Conservation (phyloP, 2,113 vertebrate genomes). For the Artemisiospiza belli region DNA sequence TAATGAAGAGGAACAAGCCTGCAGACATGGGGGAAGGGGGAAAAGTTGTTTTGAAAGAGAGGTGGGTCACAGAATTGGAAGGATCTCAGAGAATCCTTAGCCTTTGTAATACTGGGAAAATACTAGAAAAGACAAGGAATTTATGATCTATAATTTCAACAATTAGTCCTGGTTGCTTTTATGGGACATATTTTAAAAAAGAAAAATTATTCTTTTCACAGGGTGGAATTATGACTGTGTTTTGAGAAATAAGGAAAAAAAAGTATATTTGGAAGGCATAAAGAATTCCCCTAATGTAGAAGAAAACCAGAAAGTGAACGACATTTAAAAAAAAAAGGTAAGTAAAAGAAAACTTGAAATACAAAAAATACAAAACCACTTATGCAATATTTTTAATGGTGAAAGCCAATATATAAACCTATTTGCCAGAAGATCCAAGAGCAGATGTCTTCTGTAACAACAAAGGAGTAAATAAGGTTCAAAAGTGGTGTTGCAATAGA, state of each 20-base stretch:
- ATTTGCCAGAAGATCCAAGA: neutral
- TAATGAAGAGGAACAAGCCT: constrained; percentile 46
- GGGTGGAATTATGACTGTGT: neutral
- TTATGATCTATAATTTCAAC: neutral
- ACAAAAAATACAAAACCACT: neutral
- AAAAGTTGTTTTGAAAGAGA: constrained; percentile 19
- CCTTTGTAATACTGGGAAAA: neutral
- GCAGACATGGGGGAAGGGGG: constrained; percentile 15
- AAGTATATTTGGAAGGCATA: neutral
- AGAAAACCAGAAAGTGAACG: neutral
- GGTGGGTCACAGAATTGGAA: constrained; percentile 11
- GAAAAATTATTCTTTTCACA: neutral
- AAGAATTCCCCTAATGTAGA: neutral
- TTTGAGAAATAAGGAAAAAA: neutral
- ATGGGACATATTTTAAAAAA: neutral
- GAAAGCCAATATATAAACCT: neutral
- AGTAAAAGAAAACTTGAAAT: neutral
- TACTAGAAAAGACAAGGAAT: neutral
- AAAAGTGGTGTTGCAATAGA: neutral
- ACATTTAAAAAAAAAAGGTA: neutral
- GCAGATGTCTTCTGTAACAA: neutral
- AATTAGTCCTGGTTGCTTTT: neutral
- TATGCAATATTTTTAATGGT: neutral
- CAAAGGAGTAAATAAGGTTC: neutral
- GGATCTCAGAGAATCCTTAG: neutral